A percentile compares a stretch with the other conserved stretches of the same genome.
These are phyloP conservation scores for Distichodus sexfasciatus DNA, from an alignment of 2,797 vertebrate genomes.

Conservation along the genomic window DNA sequence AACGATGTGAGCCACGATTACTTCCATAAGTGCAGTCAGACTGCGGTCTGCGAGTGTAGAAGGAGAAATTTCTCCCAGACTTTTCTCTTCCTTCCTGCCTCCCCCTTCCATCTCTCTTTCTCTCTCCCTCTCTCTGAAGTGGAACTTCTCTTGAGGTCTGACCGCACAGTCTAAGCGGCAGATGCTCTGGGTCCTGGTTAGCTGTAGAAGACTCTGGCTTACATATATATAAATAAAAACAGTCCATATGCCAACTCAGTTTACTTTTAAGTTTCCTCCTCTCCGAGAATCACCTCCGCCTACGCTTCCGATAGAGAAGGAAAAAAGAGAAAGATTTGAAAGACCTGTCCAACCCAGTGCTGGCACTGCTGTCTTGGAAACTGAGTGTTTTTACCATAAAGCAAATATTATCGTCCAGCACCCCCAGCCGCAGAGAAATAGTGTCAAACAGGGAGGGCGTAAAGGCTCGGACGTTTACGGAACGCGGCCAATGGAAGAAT, in stretches of 20 bases:
- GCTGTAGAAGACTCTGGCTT: neutral
- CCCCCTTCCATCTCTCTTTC: neutral
- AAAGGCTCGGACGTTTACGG: neutral
- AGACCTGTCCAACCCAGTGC: neutral
- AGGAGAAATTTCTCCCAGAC: conserved; percentile 15
- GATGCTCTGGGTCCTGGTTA: conserved; percentile 9
- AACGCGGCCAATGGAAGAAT: neutral
- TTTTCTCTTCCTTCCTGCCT: conserved; percentile 23
- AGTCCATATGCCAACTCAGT: conserved; percentile 9
- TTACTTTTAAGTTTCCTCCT: conserved; percentile 18
- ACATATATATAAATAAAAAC: conserved; percentile 22
- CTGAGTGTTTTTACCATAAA: conserved; percentile 6
- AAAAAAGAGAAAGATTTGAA: conserved; percentile 1
- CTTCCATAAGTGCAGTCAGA: conserved; percentile 39
- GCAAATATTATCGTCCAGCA: conserved; percentile 16
- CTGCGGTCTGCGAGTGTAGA: conserved; percentile 17
- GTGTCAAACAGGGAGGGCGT: neutral
- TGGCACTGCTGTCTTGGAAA: conserved; percentile 8
- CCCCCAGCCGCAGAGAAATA: neutral
- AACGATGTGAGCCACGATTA: conserved; percentile 37
- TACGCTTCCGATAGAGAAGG: neutral
- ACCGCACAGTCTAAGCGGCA: neutral
- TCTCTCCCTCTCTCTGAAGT: conserved; percentile 1
- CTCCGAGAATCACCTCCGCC: neutral
- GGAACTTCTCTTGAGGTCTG: neutral